Evolutionary conservation across 2,113 vertebrate genomes (phyloP), one percentile per base, ranked within the genome.

Genomic region (Morone chrysops): DNA sequence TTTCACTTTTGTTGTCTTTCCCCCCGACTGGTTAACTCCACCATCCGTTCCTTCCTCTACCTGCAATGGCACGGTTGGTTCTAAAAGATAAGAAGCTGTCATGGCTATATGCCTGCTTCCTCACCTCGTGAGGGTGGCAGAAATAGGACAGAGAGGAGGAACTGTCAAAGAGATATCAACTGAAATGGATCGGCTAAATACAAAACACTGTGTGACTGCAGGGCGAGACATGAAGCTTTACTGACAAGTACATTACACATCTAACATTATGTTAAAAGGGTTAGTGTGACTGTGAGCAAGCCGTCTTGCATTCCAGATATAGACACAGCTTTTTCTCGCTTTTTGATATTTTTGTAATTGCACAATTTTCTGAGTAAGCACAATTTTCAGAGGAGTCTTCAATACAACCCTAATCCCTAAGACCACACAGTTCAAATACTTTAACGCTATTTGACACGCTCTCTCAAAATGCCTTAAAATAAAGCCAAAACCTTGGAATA

Each of bases 91-190:
- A 70, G 0, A 77, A 25, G 48, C 63, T 57, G 41, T 51, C 22
- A 47, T 66, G 50, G 38, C 31, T 62, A 4, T 40, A 4, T 40
- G n/a, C 20, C 25, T 16, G 25, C 54, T 68, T 78, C 66, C 0
- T 75, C 54, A 45, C 9, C 50, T n/a, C 16, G 14, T 13, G 17
- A 70, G 14, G 63, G 25, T 9, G 11, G 22, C 36, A 43, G 72
- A 20, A 81, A 54, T 71, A 38, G 62, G 17, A 62, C 41, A 7
- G 51, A 54, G 25, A 60, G 8, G 40, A 53, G 68, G 45, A 83
- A 54, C 65, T 31, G 57, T 88, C 43, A 57, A 13, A 76, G 36
- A 75, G n/a, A 66, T 66, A 59, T 62, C 53, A 72, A 25, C 14
- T 20, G 31, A 81, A 82, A 57, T 80, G 20, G 9, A 59, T 56